Evolutionary conservation across 1,140 invertebrate species (phyloP), one percentile per base, ranked within the genome.

Genomic region (Heliconius hermathena): DNA sequence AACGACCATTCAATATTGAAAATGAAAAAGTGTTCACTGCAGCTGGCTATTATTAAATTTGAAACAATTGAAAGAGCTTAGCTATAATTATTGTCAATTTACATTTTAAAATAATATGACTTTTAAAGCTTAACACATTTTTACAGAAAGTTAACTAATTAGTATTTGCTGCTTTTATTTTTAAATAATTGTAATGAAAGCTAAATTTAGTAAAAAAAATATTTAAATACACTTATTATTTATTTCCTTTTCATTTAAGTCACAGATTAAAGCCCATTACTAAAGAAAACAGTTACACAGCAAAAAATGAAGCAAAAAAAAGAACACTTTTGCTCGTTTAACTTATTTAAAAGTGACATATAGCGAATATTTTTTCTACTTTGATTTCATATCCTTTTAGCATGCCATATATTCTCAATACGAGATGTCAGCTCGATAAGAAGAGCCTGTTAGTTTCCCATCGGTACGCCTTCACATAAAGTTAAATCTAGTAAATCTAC

Each of bases 401-500:
- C 78, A 52, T 79, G 78, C 70, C 81, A 78, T 85, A 82, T 82
- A 83, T 84, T 81, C 78, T 76, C 83, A 79, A 79, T 82, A 76
- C 74, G 72, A 80, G 78, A 83, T 81, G 84, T 83, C 81, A 81
- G 78, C 71, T 74, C 74, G 84, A 87, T 87, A 87, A 87, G 84
- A 78, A 79, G 80, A 84, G 80, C 83, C 81, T 83, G 83, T 84
- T 84, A 86, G 80, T 83, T 83, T 80, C 81, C 81, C 81, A 81
- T 84, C 81, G 79, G 82, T 85, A 84, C 83, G 82, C 78, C 80
- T 82, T 76, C 81, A 74, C 83, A 86, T 87, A 87, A 86, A 87
- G 82, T 85, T 87, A 86, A 86, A 87, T 87, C 86, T 87, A 84
- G 81, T 87, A 83, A 86, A 86, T 87, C 83, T 85, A 82, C 86